Evolutionary conservation across 2,113 vertebrate genomes (phyloP).

Genomic region (Eclectus roratus): DNA sequence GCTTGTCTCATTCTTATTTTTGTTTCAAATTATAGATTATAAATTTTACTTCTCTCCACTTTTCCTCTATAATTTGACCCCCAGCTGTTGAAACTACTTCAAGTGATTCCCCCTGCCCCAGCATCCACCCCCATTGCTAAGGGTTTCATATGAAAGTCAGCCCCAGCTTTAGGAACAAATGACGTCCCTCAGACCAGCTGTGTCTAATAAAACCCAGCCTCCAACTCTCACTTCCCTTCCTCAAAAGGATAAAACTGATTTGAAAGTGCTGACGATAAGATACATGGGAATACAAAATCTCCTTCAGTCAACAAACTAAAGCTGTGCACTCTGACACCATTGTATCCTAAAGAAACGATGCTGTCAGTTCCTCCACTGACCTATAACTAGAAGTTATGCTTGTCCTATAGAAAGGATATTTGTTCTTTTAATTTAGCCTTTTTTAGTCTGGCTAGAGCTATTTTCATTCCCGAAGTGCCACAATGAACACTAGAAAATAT

Average conservation of each 20-base stretch:
- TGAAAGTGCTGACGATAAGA: constrained; percentile 29
- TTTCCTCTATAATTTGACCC: constrained; percentile 61
- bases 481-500: background rate
- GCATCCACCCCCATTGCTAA: background rate
- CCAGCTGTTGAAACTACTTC: constrained; percentile 51
- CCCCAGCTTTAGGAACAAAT: constrained; percentile 35
- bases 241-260: constrained; percentile 32
- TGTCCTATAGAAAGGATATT: background rate
- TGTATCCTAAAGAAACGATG: background rate
- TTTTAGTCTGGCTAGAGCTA: background rate
- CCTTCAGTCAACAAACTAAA: background rate
- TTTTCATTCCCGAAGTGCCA: constrained; percentile 9
- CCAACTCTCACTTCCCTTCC: constrained; percentile 24
- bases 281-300: constrained; percentile 21
- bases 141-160: constrained; percentile 21
- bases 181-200: constrained; percentile 45
- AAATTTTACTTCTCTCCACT: constrained; percentile 60
- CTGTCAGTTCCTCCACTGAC: constrained; percentile 1
- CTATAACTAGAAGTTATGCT: background rate
- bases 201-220: constrained; percentile 29
- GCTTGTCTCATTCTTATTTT: constrained; percentile 46
- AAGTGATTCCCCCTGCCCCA: constrained; percentile 19
- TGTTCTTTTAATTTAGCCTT: background rate
- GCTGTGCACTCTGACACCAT: constrained; percentile 3
- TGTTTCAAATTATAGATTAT: constrained; percentile 71